Evolutionary conservation across 1,140 invertebrate genomes (phyloP), one percentile per base, ranked within the genome.

Genomic region (Ceratitis capitata): DNA sequence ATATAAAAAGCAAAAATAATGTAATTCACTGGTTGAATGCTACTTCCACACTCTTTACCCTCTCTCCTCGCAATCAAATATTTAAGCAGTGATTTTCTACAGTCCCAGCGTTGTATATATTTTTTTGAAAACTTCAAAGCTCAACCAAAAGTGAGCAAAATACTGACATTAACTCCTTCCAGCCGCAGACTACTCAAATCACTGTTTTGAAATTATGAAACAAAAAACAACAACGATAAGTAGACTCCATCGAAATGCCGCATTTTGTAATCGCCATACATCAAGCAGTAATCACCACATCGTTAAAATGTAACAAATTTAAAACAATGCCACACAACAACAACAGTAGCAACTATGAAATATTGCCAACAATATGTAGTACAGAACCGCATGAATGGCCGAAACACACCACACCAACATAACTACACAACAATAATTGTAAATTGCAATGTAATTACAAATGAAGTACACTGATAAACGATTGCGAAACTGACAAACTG

Each of bases 371-470:
- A 45, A 78, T 78, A 9, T 78, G 35, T 78, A 23, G 3, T n/a
- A 26, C 69, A 45, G 26, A 26, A 45, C 69, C 35, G 32, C 69
- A 69, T 35, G 45, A 42, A 78, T 47, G 23, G n/a, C 14, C 39
- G 19, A 35, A 35, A 45, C 69, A 78, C 56, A 61, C 7, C 29
- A 29, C 23, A 42, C 16, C 3, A 10, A 3, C 19, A 78, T 47
- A 78, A 45, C 42, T 78, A 35, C 39, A 45, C 1, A 78, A 78
- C 69, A 45, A 45, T 78, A 78, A 78, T 78, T 78, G 69, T 78
- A 78, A 78, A 47, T 78, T 78, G 69, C 69, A 78, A 78, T 78
- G 39, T 78, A 78, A 45, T 78, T 78, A 78, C 45, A 78, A 78
- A 78, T 45, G 39, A 78, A 78, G n/a, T 78, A 78, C 69, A 78